These are phyloP conservation scores for Lichenostomus cassidix DNA, from an alignment of 2,113 vertebrate species.

Conservation along the genomic window DNA sequence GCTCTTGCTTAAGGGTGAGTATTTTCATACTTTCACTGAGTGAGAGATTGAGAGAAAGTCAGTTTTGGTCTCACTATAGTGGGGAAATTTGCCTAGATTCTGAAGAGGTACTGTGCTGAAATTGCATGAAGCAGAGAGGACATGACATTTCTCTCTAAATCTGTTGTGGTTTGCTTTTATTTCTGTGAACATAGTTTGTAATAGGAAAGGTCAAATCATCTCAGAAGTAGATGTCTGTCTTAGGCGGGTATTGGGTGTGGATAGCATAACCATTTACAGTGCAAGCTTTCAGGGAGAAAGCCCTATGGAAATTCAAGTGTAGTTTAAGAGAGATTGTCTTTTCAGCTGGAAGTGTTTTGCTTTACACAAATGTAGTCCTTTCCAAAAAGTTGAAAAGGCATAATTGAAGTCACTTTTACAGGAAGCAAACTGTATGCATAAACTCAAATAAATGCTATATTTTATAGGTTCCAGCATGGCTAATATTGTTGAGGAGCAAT, in stretches of 20 bases:
- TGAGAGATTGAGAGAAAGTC: background rate
- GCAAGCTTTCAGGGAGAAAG: background rate
- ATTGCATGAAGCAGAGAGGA: background rate
- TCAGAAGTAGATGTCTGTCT: background rate
- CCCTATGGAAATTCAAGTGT: background rate
- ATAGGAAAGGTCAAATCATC: background rate
- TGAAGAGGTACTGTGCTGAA: background rate
- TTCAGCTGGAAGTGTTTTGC: background rate
- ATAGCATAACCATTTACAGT: background rate
- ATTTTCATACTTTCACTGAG: background rate
- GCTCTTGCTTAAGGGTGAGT: background rate
- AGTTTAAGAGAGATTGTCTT: background rate
- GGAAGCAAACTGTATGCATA: background rate
- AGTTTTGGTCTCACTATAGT: background rate
- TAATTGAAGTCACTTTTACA: background rate
- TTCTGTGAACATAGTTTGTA: background rate
- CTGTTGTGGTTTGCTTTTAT: background rate
- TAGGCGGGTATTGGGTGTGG: background rate
- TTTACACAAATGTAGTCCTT: background rate
- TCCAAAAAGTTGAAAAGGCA: background rate
- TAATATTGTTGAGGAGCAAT: background rate
- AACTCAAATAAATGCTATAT: background rate
- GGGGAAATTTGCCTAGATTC: background rate
- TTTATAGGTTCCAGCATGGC: background rate
- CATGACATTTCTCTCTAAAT: background rate